Evolutionary conservation across 1,140 invertebrate genomes (phyloP).

Genomic region (Lerema accius): DNA sequence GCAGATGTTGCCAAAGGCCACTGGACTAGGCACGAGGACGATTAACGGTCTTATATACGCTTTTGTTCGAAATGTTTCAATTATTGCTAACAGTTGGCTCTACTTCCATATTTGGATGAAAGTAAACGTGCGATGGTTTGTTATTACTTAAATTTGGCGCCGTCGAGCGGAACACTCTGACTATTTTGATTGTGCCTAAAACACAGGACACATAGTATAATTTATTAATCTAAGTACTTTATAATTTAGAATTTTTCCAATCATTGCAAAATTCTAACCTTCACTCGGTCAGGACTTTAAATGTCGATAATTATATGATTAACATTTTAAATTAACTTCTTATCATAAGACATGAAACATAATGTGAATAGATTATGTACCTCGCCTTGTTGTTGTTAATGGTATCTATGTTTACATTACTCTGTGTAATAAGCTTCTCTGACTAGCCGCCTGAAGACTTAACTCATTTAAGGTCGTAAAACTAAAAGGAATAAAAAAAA

Average conservation of each 20-base stretch:
- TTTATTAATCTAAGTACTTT: too few relatives aligned
- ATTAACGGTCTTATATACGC: conserved; percentile 50
- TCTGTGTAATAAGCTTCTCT: neutral
- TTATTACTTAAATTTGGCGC: conserved; percentile 28
- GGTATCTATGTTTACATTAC: neutral
- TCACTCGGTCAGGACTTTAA: too few relatives aligned
- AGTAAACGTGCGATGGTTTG: conserved; percentile 36
- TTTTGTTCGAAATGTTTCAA: conserved; percentile 54
- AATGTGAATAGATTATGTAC: neutral
- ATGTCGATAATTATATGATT: too few relatives aligned
- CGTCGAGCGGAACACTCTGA: neutral
- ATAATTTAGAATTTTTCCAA: too few relatives aligned
- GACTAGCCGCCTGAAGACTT: neutral
- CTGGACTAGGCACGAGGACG: conserved; percentile 41
- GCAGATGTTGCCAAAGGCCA: conserved; percentile 65
- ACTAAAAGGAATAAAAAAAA: neutral
- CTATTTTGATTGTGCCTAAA: neutral
- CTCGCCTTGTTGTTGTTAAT: neutral
- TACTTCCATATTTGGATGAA: conserved; percentile 42
- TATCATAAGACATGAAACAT: neutral
- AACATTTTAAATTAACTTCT: neutral
- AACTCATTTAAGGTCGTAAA: neutral
- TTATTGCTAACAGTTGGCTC: conserved; percentile 44
- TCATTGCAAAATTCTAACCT: too few relatives aligned
- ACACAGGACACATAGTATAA: too few relatives aligned